These are phyloP conservation scores for Oplegnathus fasciatus DNA, from an alignment of 2,113 vertebrate species.

Conservation along the genomic window DNA sequence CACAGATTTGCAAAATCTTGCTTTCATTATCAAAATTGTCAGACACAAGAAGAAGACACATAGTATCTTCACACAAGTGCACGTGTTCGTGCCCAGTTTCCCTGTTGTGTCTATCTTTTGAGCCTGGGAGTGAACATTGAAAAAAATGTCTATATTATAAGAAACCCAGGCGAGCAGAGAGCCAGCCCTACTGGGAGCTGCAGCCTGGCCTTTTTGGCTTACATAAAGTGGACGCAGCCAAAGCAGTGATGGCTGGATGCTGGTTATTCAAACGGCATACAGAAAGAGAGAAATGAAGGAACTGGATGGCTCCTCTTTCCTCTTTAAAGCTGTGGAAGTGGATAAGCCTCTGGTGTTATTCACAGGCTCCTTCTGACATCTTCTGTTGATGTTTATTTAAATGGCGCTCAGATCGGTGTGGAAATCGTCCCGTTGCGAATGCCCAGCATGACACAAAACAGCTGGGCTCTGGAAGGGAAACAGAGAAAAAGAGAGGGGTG, in stretches of 20 bases:
- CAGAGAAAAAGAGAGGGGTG: slow-evolving; percentile 41
- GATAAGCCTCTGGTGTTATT: slow-evolving; percentile 81
- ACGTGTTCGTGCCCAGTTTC: not conserved
- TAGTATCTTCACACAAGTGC: not conserved
- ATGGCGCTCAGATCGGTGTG: slow-evolving; percentile 70
- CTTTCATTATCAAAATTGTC: not conserved
- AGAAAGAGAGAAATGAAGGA: slow-evolving; percentile 52
- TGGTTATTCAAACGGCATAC: slow-evolving; percentile 74
- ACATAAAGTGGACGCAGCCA: slow-evolving; percentile 48
- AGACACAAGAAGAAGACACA: not conserved
- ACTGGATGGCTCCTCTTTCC: slow-evolving; percentile 53
- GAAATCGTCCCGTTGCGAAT: slow-evolving; percentile 68
- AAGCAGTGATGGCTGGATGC: slow-evolving; percentile 63
- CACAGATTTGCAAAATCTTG: not conserved
- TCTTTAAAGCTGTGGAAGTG: slow-evolving; percentile 67
- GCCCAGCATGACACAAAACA: slow-evolving; percentile 73
- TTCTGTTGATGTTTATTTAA: slow-evolving; percentile 81
- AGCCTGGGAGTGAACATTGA: not conserved
- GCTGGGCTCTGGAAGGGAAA: slow-evolving; percentile 67
- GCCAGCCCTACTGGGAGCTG: slow-evolving; percentile 40
- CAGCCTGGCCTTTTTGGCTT: slow-evolving; percentile 53
- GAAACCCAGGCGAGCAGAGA: slow-evolving; percentile 29
- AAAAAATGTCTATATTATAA: slow-evolving; percentile 37
- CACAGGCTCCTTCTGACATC: slow-evolving; percentile 70
- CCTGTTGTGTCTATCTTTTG: slow-evolving; percentile 6